phyloP scores from a whole-genome alignment of 2,888 invertebrate genomes.

The Myopa testacea region DNA sequence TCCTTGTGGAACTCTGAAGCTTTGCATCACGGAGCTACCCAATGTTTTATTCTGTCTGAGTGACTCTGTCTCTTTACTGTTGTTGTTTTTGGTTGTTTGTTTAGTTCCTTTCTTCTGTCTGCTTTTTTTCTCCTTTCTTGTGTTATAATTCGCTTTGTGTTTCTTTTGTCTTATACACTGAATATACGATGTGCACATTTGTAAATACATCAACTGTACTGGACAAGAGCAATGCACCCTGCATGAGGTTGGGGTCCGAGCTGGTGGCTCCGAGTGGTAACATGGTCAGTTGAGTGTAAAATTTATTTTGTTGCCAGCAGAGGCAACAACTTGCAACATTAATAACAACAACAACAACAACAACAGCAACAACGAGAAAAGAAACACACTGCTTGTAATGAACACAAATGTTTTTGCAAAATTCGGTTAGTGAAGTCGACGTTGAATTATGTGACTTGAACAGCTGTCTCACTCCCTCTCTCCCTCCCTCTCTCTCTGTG shows the following conservation, averaged over 20 bases:
- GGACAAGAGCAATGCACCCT: neutral
- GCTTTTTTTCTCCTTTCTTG: constrained; percentile 2
- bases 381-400: constrained; percentile 25
- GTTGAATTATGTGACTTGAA: constrained; percentile 13
- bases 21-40: too few species aligned
- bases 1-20: neutral
- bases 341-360: constrained; percentile 27
- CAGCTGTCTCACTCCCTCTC: too few species aligned
- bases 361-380: constrained; percentile 23
- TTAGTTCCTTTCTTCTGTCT: neutral
- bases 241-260: constrained; percentile 21
- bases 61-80: neutral
- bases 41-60: neutral
- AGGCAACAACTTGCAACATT: neutral
- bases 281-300: constrained; percentile 43
- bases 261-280: constrained; percentile 28
- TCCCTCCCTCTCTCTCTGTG: too few species aligned
- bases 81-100: neutral
- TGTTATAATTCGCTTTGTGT: neutral
- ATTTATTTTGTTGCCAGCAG: constrained; percentile 40
- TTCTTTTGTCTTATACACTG: neutral
- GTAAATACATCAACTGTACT: neutral
- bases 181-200: too few species aligned
- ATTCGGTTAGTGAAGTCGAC: constrained; percentile 29
- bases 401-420: constrained; percentile 34